These are phyloP conservation scores for Polypterus senegalus DNA, from an alignment of 2,113 vertebrate species.

Conservation along the genomic window DNA sequence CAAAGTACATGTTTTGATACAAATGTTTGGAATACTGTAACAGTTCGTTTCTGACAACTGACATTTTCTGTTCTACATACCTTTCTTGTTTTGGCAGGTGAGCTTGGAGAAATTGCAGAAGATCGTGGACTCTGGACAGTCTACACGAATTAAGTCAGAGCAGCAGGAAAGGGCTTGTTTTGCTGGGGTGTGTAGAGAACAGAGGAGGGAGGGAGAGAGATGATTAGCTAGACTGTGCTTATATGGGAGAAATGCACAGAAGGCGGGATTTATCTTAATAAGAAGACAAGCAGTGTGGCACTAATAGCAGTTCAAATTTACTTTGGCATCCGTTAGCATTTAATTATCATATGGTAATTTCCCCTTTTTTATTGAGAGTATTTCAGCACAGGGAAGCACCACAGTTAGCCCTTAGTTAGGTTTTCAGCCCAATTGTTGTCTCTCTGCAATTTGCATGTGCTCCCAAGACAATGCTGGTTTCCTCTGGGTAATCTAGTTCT, in stretches of 20 bases:
- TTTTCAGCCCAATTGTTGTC: too few relatives aligned
- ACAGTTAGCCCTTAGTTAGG: too few relatives aligned
- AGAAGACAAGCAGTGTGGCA: background rate
- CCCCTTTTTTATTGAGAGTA: too few relatives aligned
- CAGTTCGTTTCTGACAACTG: background rate
- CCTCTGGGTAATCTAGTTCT: too few relatives aligned
- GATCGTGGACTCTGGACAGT: slow-evolving; percentile 58
- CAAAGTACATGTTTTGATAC: background rate
- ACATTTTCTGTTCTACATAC: background rate
- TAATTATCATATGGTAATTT: too few relatives aligned
- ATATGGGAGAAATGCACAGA: slow-evolving; percentile 12
- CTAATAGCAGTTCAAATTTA: background rate
- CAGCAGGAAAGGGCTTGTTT: slow-evolving; percentile 13
- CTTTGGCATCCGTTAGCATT: too few relatives aligned
- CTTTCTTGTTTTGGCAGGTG: too few relatives aligned
- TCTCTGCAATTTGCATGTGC: too few relatives aligned
- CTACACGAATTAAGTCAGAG: slow-evolving; percentile 38
- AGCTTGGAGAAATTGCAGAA: slow-evolving; percentile 3
- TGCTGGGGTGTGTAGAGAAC: too few relatives aligned
- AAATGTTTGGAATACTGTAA: background rate
- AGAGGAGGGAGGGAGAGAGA: slow-evolving; percentile 3
- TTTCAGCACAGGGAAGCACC: too few relatives aligned
- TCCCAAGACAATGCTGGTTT: too few relatives aligned
- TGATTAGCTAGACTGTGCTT: background rate
- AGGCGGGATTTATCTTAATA: background rate